Evolutionary conservation across 2,113 vertebrate species (phyloP).

Genomic region (Neolamprologus falcicula): DNA sequence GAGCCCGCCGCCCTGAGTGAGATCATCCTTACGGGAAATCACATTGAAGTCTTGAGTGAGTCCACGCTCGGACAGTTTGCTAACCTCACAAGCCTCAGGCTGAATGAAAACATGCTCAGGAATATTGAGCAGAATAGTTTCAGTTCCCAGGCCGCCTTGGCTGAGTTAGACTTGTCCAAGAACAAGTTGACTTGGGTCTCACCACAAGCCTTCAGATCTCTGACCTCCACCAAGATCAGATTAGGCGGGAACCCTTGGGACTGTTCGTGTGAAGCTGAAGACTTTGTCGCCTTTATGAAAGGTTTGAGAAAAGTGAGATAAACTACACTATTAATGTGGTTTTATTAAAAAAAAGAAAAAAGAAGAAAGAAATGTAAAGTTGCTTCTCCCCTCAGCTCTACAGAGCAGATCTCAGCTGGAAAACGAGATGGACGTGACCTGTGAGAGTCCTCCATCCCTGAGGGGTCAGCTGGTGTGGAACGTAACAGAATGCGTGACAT

Average conservation of each 20-base stretch:
- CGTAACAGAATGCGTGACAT: slow-evolving; percentile 13
- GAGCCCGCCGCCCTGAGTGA: slow-evolving; percentile 15
- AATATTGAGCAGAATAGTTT: slow-evolving; percentile 32
- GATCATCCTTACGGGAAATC: slow-evolving; percentile 46
- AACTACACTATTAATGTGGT: not conserved
- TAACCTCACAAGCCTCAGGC: slow-evolving; percentile 32
- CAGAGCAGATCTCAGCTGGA: slow-evolving; percentile 46
- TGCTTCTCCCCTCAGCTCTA: slow-evolving; percentile 41
- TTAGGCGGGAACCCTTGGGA: slow-evolving; percentile 68
- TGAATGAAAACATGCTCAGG: slow-evolving; percentile 55
- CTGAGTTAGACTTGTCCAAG: slow-evolving; percentile 60
- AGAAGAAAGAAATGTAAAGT: not conserved
- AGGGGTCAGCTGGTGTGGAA: slow-evolving; percentile 57
- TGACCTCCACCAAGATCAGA: slow-evolving; percentile 21
- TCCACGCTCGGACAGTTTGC: slow-evolving; percentile 6
- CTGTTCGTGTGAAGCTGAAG: slow-evolving; percentile 59
- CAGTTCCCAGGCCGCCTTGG: slow-evolving; percentile 2
- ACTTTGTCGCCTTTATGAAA: slow-evolving; percentile 54
- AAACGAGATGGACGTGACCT: slow-evolving; percentile 24
- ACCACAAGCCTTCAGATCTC: slow-evolving; percentile 18
- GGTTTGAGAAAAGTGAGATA: slow-evolving; percentile 28
- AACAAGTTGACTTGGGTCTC: slow-evolving; percentile 57
- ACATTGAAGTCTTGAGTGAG: slow-evolving; percentile 2
- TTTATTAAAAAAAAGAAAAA: not conserved
- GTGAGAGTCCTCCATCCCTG: slow-evolving; percentile 43